These are phyloP conservation scores for Hydraecia micacea DNA, from an alignment of 2,888 invertebrate genomes.

Conservation along the genomic window DNA sequence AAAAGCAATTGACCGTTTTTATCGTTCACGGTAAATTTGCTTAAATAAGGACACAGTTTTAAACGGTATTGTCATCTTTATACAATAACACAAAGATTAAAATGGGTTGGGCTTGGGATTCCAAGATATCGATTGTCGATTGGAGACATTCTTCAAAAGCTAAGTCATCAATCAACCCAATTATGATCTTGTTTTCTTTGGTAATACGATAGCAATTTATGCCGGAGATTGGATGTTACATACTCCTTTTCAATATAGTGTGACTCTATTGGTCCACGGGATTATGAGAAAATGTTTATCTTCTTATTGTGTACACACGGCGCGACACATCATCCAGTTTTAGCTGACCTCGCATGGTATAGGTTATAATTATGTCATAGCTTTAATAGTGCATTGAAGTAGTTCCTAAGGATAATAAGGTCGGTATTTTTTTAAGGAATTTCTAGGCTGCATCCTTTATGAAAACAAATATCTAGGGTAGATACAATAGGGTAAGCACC, in stretches of 20 bases:
- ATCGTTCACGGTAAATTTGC: slow-evolving; percentile 1
- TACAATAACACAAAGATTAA: slow-evolving; percentile 26
- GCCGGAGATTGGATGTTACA: background rate
- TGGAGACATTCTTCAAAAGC: slow-evolving; percentile 41
- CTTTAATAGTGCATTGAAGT: too few species aligned
- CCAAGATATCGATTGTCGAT: slow-evolving; percentile 19
- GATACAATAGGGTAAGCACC: background rate
- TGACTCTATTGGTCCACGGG: background rate
- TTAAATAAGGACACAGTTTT: background rate
- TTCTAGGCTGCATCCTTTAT: background rate
- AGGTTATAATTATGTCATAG: too few species aligned
- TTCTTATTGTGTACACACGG: background rate
- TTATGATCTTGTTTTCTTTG: slow-evolving; percentile 40
- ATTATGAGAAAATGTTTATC: background rate
- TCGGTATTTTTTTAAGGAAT: background rate
- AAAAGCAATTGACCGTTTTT: slow-evolving; percentile 13
- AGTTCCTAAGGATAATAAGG: background rate
- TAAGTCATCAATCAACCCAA: slow-evolving; percentile 54
- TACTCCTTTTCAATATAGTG: background rate
- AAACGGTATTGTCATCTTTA: background rate
- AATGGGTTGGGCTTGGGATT: slow-evolving; percentile 8
- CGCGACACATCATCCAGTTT: background rate
- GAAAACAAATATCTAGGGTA: background rate
- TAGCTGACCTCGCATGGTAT: background rate
- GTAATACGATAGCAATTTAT: slow-evolving; percentile 39